These are phyloP conservation scores for Urocolius indicus DNA, from an alignment of 2,113 vertebrate species.

Conservation along the genomic window DNA sequence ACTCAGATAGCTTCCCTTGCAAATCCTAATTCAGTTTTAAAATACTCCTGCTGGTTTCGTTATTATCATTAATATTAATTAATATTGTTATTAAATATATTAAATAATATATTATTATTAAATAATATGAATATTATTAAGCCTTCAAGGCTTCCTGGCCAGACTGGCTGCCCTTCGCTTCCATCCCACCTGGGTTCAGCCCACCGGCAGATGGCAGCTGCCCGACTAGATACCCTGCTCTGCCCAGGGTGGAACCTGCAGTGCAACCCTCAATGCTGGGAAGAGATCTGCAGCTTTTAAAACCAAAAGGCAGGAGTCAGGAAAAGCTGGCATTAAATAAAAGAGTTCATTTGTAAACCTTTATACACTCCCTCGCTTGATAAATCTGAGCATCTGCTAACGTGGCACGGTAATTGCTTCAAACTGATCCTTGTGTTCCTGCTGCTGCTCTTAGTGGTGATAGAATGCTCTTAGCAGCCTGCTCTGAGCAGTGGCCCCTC, in stretches of 20 bases:
- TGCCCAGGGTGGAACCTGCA: no score
- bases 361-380: background rate
- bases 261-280: rapidly evolving
- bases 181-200: background rate
- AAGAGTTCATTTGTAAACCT: background rate
- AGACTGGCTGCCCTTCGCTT: background rate
- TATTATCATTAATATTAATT: no score
- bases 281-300: background rate
- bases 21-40: background rate
- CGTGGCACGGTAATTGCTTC: background rate
- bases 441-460: background rate
- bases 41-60: background rate
- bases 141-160: background rate
- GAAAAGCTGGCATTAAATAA: background rate
- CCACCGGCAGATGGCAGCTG: rapidly evolving
- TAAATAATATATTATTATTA: no score
- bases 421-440: background rate
- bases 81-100: no score
- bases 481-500: background rate
- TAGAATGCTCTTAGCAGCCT: rapidly evolving
- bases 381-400: background rate
- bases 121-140: no score
- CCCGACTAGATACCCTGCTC: no score
- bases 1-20: background rate
- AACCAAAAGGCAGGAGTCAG: background rate